Base-by-base conservation (phyloP, 1,140 invertebrate genomes). In the Drosophila pallidifrons region DNA sequence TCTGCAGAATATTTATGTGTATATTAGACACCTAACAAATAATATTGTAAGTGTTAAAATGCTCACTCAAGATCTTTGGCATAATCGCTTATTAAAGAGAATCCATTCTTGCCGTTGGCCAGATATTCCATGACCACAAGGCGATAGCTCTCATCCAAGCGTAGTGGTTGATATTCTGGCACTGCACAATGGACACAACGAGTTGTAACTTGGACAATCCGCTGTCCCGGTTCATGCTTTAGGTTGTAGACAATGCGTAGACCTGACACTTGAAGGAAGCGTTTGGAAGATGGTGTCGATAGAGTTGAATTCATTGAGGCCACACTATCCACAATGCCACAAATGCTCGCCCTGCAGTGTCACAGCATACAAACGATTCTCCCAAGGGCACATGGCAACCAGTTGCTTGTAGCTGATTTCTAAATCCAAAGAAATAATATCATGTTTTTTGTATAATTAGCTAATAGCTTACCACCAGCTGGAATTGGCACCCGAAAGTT, bases 331-430 rank as follows among this genome's bases (percentile, higher is more conserved):
- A 96, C 95, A 10, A 96, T 95, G 87, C 61, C 93, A 80, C 10
- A 97, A 79, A 73, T 95, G 91, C n/a, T 93, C 82, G 0, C 96
- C 96, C 8, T 89, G 92, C 20, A 97, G 78, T 47, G 95, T 95
- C 11, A 96, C 93, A 1, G 95, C 92, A 72, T 96, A 95, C 35
- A 96, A 93, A n/a, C 93, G 94, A 91, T 96, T 96, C 77, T 95
- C 94, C 81, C 97, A 97, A 2, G 96, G 96, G n/a, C 94, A 92
- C 5, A 95, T 93, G 66, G 95, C 94, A 7, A 96, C 80, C 1
- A 97, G 79, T 55, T 95, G 95, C 49, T 94, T 95, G n/a, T 94
- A 95, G 15, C 94, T 96, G 11, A 97, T 94, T 30, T 94, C 94
- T 92, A 92, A 91, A 6, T 3, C 20, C 20, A n/a, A 49, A 8